phyloP scores from a whole-genome alignment of 2,797 vertebrate genomes.

The Amniataba percoides region DNA sequence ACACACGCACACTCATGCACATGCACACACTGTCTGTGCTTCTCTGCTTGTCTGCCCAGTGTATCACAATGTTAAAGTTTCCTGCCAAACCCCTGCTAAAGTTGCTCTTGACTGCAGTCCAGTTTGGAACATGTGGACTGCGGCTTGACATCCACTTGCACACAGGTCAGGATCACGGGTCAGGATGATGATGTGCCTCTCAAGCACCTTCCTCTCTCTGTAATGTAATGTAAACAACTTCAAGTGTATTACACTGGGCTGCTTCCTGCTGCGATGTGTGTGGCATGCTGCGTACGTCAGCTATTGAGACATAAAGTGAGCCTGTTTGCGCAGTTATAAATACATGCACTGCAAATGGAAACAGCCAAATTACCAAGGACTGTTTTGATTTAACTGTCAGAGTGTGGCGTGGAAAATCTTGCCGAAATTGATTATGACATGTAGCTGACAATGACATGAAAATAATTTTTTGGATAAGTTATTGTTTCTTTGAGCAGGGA shows the following conservation, averaged over 20 bases:
- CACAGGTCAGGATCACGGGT: slow-evolving; percentile 75
- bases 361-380: slow-evolving; percentile 75
- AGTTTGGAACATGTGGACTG: slow-evolving; percentile 73
- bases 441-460: slow-evolving; percentile 71
- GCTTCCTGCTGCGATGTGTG: slow-evolving; percentile 82
- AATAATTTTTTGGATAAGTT: slow-evolving; percentile 66
- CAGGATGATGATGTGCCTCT: slow-evolving; percentile 76
- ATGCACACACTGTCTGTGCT: slow-evolving; percentile 14
- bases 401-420: slow-evolving; percentile 66
- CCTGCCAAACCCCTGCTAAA: slow-evolving; percentile 77
- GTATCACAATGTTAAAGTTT: slow-evolving; percentile 64
- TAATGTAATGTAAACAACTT: slow-evolving; percentile 79
- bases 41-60: slow-evolving; percentile 39
- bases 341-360: slow-evolving; percentile 71
- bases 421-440: slow-evolving; percentile 67
- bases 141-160: slow-evolving; percentile 79
- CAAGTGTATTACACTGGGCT: slow-evolving; percentile 77
- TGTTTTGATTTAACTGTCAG: slow-evolving; percentile 78
- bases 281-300: slow-evolving; percentile 80
- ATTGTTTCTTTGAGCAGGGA: slow-evolving; percentile 48
- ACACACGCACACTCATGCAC: slow-evolving; percentile 25
- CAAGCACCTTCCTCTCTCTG: slow-evolving; percentile 70
- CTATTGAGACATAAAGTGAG: slow-evolving; percentile 79
- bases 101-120: slow-evolving; percentile 79
- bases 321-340: slow-evolving; percentile 80